Conservation (phyloP, 2,888 invertebrate genomes). For the Mesorhabditis spiculigera region DNA sequence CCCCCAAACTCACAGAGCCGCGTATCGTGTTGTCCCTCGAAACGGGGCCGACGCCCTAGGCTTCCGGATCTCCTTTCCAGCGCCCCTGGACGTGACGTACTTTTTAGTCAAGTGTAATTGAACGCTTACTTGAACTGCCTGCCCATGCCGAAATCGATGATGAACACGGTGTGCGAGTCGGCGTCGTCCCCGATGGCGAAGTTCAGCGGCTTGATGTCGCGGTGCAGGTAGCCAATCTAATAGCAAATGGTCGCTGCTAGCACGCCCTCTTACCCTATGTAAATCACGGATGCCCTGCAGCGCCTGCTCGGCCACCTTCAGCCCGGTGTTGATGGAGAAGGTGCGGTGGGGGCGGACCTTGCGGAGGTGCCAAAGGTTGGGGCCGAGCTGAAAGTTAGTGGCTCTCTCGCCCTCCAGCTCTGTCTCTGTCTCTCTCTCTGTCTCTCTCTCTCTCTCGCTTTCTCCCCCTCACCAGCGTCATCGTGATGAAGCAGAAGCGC, state of each 20-base stretch:
- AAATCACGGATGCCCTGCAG: slow-evolving; percentile 29
- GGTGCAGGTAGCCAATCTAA: slow-evolving; percentile 15
- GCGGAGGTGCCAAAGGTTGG: slow-evolving; percentile 45
- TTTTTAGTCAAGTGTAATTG: background rate
- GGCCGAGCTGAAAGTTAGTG: slow-evolving; percentile 28
- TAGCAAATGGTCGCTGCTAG: background rate
- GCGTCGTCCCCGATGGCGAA: slow-evolving; percentile 28
- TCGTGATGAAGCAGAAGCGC: slow-evolving; percentile 39
- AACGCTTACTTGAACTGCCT: slow-evolving; percentile 13
- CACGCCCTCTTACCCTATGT: slow-evolving; percentile 18
- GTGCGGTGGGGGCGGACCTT: slow-evolving; percentile 17
- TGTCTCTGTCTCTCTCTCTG: too few relatives aligned
- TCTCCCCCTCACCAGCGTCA: slow-evolving; percentile 27
- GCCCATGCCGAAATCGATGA: slow-evolving; percentile 31
- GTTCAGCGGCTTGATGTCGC: slow-evolving; percentile 19
- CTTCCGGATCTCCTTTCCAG: slow-evolving; percentile 19
- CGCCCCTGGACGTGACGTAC: background rate
- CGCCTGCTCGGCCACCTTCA: slow-evolving; percentile 31
- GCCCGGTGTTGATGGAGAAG: slow-evolving; percentile 20
- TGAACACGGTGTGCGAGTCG: slow-evolving; percentile 24
- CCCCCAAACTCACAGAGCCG: background rate
- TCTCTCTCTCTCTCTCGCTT: too few relatives aligned
- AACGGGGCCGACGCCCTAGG: slow-evolving; percentile 24
- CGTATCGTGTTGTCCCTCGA: slow-evolving; percentile 33
- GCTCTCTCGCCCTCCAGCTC: too few relatives aligned